Percentiles rank a stretch among this genome's conserved stretches.
Evolutionary conservation across 1,140 invertebrate genomes (phyloP).

Genomic region (Macrobrachium rosenbergii): DNA sequence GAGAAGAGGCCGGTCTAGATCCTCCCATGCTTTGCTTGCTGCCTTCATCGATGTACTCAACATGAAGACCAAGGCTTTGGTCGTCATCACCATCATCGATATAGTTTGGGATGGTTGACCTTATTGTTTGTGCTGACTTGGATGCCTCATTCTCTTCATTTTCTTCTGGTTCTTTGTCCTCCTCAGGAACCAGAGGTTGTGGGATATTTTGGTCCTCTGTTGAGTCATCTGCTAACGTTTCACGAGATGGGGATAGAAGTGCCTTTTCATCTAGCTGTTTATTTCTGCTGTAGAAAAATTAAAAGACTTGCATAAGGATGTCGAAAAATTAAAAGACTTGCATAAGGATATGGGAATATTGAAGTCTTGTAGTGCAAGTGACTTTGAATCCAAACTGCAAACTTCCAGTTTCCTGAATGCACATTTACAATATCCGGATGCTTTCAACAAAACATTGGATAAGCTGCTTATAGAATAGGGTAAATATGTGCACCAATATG

Average conservation of each 20-base stretch:
- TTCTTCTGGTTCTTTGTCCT: neutral
- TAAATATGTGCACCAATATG: no score
- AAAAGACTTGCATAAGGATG: neutral
- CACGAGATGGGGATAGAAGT: conserved; percentile 42
- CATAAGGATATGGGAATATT: no score
- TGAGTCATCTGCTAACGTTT: conserved; percentile 44
- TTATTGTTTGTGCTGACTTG: conserved; percentile 4
- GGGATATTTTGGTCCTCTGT: neutral
- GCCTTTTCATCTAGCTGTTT: conserved; percentile 48
- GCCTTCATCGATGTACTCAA: conserved; percentile 55
- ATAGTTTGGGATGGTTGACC: conserved; percentile 51
- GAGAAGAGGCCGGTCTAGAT: conserved; percentile 31
- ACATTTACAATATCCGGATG: neutral
- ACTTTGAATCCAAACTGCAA: neutral
- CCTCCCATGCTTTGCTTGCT: neutral
- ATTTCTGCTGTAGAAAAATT: conserved; percentile 17
- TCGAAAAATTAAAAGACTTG: no score
- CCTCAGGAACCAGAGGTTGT: neutral
- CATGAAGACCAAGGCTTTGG: conserved; percentile 31
- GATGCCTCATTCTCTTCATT: neutral
- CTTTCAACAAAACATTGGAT: neutral
- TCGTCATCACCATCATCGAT: conserved; percentile 52
- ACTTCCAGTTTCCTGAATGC: neutral
- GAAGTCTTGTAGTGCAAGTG: no score
- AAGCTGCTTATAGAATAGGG: no score